Base-by-base conservation (phyloP, 64 coral and sea anemone genomes). In the Acropora yongei region DNA sequence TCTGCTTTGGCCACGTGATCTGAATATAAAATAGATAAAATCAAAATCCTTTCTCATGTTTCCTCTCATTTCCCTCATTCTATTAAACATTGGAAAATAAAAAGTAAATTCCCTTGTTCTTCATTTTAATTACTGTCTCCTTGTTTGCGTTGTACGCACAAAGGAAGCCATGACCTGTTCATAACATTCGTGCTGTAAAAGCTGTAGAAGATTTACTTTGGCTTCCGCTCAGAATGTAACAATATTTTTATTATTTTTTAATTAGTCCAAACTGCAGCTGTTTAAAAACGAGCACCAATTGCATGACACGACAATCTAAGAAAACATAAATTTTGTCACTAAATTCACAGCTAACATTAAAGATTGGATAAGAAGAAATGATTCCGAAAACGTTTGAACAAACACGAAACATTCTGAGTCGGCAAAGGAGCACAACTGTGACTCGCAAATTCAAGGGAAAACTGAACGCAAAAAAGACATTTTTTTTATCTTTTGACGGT, bases 1-100 rank as follows among this genome's bases (percentile, higher is more conserved):
- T 65, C 68, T 45, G 6, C n/a, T 6, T 19, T 48, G 8, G 82
- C 72, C 82, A 85, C 82, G 65, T 85, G 82, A 85, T 39, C 66
- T 5, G 68, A n/a, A 61, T 14, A 1, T 16, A 10, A 44, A 9
- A 19, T 8, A 68, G 2, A 68, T 3, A 39, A 71, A 71, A 16
- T 63, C 10, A 14, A 63, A 63, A 63, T 63, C 51, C 51, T 12
- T 7, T 63, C 11, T 14, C 60, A 63, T 11, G 11, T 63, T 20
- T 5, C 6, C 39, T 20, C 68, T 4, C 18, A 20, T n/a, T 0
- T 71, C 18, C 1, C 68, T 2, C 5, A 13, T n/a, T 30, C 30
- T 30, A 30, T 30, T 30, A 30, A 30, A 30, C 30, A 30, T 30
- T 30, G 30, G 20, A 71, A 3, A 40, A 5, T 10, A 71, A 20